Evolutionary conservation across 2,888 invertebrate species (phyloP).

Genomic region (Lasioglossum malachurum): DNA sequence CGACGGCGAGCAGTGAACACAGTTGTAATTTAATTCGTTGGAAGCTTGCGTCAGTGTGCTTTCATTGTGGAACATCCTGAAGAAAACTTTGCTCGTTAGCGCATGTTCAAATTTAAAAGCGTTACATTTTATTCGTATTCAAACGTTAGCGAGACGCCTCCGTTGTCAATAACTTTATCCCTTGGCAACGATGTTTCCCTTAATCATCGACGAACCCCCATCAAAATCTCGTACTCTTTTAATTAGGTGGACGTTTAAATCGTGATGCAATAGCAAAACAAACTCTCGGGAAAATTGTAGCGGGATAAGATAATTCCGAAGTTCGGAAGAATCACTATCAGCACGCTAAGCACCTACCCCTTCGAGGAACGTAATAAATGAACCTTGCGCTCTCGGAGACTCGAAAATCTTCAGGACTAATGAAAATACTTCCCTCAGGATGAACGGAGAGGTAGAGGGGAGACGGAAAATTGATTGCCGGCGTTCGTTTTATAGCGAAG

Average conservation of each 20-base stretch:
- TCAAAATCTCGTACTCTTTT: neutral
- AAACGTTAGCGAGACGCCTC: neutral
- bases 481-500: neutral
- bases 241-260: neutral
- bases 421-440: conserved; percentile 28
- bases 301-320: conserved; percentile 29
- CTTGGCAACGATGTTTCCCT: neutral
- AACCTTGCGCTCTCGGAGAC: conserved; percentile 42
- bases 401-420: conserved; percentile 46
- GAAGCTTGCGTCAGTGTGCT: neutral
- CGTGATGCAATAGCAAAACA: neutral
- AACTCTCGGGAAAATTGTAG: conserved; percentile 21
- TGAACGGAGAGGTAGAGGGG: neutral
- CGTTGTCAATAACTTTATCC: neutral
- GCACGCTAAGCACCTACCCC: conserved; percentile 50
- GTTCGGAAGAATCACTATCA: conserved; percentile 53
- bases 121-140: neutral
- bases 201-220: neutral
- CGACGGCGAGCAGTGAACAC: neutral
- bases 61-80: neutral
- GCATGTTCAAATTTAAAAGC: neutral
- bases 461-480: conserved; percentile 12
- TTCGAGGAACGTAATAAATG: conserved; percentile 61
- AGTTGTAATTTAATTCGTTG: conserved; percentile 8
- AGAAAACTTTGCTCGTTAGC: conserved; percentile 1